Base-by-base conservation (phyloP, 2,888 invertebrate genomes). In the Ennomos fuscantarius region DNA sequence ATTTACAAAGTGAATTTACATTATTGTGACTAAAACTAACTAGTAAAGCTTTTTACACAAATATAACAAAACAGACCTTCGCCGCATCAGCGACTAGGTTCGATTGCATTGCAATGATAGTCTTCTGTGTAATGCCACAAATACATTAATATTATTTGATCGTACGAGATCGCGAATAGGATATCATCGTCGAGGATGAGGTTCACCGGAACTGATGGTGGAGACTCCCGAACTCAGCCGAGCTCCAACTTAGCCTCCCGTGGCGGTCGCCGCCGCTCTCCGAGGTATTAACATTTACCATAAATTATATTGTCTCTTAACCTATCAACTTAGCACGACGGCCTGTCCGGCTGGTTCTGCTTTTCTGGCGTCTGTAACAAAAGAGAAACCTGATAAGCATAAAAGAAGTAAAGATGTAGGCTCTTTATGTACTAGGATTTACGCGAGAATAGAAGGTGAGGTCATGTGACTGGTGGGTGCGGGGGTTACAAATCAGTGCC, bases 331-430 rank as follows among this genome's bases (percentile, higher is more conserved):
- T 89, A 91, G 75, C 90, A 90, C 68, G 88, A 86, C 68, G 93
- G 89, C 87, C 94, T 93, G 81, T 94, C 94, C 55, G 93, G 92
- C 64, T 94, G 93, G 72, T 93, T 93, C 75, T 94, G 90, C 81
- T 94, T 94, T 79, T 94, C 94, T 72, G 94, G 92, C 68, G 93
- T 93, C 94, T 95, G 94, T 78, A 94, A 94, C 90, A 93, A 93
- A 73, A 65, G 68, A 73, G 79, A 81, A 74, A 70, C 47, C 51
- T 66, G 39, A 66, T 86, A 63, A 86, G 79, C n/a, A 42, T 31
- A 32, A 58, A 49, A 54, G 41, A 51, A 47, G 39, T 24, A 39
- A 6, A 24, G 11, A 12, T 13, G 9, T 31, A 32, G 8, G 62
- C 59, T 62, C 64, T 65, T 72, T 71, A 65, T 66, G 66, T 68